Evolutionary conservation across 2,113 vertebrate species (phyloP), one percentile per base, ranked within the genome.

Genomic region (Peromyscus polionotus): DNA sequence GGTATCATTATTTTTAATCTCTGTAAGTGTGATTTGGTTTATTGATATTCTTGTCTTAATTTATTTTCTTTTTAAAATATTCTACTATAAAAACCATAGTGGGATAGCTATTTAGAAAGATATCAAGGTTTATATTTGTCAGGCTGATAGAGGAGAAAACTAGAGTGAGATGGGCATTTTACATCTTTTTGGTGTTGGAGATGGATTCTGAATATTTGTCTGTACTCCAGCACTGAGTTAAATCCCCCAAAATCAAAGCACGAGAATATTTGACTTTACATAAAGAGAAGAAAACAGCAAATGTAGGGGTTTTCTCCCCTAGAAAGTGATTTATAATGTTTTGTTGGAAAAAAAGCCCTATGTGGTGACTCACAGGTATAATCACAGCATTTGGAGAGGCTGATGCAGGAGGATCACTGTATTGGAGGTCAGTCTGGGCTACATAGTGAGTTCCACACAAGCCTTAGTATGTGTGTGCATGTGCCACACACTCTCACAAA

Each of bases 221-320:
- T 72, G 33, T 57, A 12, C 61, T 91, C 45, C 36, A 91, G 14
- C 33, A 80, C 42, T 80, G 75, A 68, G 61, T 75, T 91, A 36
- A 4, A 65, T 16, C 31, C 59, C 70, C 63, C 48, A 65, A 28
- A 92, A 80, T 54, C 73, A 96, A 86, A 86, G 79, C 26, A 67
- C 16, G 73, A 80, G 54, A 94, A 86, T 89, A 94, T 39, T 94
- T 89, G 51, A 88, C 13, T 33, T 39, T 57, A 85, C 10, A 33
- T 77, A 93, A 54, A 84, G 65, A 87, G 57, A 94, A 90, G 31
- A 77, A 83, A 88, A 94, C 83, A 94, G 70, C 7, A 72, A 94
- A 48, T 77, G 31, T 65, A 72, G 45, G 20, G 24, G 14, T 96
- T 68, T 63, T 45, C 33, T 4, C 19, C 33, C 26, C 63, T 86